Evolutionary conservation across 1,140 invertebrate genomes (phyloP), one percentile per base, ranked within the genome.

Genomic region (Doryteuthis pealeii): DNA sequence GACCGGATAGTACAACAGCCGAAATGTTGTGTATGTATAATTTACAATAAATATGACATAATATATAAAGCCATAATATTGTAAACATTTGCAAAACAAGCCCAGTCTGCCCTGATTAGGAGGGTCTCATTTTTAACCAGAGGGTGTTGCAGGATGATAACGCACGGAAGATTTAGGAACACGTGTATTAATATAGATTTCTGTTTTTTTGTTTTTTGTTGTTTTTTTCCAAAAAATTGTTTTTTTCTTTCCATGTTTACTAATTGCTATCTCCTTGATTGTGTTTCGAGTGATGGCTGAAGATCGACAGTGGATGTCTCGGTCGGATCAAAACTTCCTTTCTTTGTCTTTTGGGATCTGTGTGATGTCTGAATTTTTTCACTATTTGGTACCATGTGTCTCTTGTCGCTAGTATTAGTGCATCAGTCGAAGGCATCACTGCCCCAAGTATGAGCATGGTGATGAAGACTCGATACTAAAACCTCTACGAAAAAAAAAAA

Each of bases 321-420:
- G 98, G 85, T 96, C 97, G 6, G 95, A 96, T 80, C 97, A 93
- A 87, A 99, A 99, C 89, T 95, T 96, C 78, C 87, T 98, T 0
- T 96, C 96, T 6, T 99, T 96, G 96, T 95, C 94, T 0, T 99
- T 95, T 85, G 95, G 92, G 68, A 91, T 98, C 82, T 94, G 94
- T 69, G 93, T 95, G 35, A 90, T 97, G 45, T 92, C 95, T 1
- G 93, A 93, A 78, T 91, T 97, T 65, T 91, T 96, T 76, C 76
- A 14, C 69, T 86, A 14, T 78, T 84, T 49, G 76, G 85, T 1
- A 82, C 79, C 5, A 15, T 82, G 2, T 54, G 75, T 18, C 75
- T 87, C 40, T 78, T 66, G 65, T 66, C 10, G 1, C 65, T 12
- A 66, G 65, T 26, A 66, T 66, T 12, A n/a, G 65, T 26, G 15